A percentile compares a stretch with the other conserved stretches of the same genome.
These are phyloP conservation scores for Oxyura jamaicensis DNA, from an alignment of 2,113 vertebrate species.

Conservation along the genomic window DNA sequence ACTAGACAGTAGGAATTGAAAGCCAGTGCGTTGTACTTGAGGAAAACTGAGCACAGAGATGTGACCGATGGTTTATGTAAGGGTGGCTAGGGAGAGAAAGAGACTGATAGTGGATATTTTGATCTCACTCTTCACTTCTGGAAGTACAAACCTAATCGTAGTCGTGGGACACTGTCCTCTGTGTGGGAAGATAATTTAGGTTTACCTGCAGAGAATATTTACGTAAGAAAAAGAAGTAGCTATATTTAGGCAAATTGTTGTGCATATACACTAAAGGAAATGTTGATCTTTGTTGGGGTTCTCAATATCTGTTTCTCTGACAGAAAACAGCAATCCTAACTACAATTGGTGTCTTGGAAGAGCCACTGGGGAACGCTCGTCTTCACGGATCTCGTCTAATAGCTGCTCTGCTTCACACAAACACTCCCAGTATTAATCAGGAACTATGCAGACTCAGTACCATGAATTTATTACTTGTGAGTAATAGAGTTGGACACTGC, in stretches of 20 bases:
- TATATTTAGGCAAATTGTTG: rapidly evolving
- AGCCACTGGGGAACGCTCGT: slow-evolving; percentile 92
- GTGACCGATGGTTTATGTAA: background rate
- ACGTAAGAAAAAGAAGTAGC: rapidly evolving
- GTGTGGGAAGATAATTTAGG: background rate
- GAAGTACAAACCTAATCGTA: rapidly evolving
- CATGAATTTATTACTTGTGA: slow-evolving; percentile 92
- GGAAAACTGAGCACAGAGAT: rapidly evolving
- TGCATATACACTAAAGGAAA: rapidly evolving
- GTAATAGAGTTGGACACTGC: rapidly evolving
- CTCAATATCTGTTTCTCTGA: background rate
- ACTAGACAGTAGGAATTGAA: background rate
- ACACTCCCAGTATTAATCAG: slow-evolving; percentile 87
- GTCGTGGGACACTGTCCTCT: rapidly evolving
- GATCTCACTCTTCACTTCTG: background rate
- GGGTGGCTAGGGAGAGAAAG: background rate
- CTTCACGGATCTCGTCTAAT: slow-evolving; percentile 91
- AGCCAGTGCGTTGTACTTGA: rapidly evolving
- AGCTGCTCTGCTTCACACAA: slow-evolving; percentile 91
- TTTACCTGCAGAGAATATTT: background rate
- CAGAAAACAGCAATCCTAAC: slow-evolving; percentile 93
- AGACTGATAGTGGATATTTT: background rate
- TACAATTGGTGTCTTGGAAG: slow-evolving; percentile 92
- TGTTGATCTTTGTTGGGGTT: rapidly evolving
- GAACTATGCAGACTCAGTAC: slow-evolving; percentile 92